Base-by-base conservation (phyloP, 2,113 vertebrate genomes). In the Trematomus loennbergii region DNA sequence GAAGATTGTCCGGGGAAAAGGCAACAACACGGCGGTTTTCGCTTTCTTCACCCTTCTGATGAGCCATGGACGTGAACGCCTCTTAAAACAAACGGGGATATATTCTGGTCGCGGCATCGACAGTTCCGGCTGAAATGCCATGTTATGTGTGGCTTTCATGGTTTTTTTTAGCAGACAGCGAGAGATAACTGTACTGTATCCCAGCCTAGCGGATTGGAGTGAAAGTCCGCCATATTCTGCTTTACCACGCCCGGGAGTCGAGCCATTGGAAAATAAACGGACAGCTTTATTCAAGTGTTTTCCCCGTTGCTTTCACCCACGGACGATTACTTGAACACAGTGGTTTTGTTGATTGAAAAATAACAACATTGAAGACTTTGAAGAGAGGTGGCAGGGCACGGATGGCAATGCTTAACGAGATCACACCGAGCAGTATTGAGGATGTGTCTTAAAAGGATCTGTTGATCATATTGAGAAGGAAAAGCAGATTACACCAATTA, bases 191-290 rank as follows among this genome's bases (percentile, higher is more conserved):
- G 91, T 81, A 83, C 84, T 73, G 73, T 87, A 84, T 89, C 83
- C 87, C 84, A 85, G 86, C 73, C 86, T 85, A 87, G 90, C 87
- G 90, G 89, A 91, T 88, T 85, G 91, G 90, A 94, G 93, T 90
- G 92, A 94, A 93, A 93, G 91, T 95, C 94, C 93, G 94, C 94
- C 94, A 95, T 95, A 94, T 95, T 94, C 93, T 81, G 91, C 87
- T 62, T 92, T 77, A 95, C 94, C 94, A 95, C 94, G 94, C 94
- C 94, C 94, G 93, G 89, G 91, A 94, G 87, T 79, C 49, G 85
- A 93, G 88, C 88, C 82, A 50, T 15, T 84, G 89, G 90, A 84
- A 91, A 89, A 88, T 57, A 92, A 84, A 81, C 88, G 84, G 72
- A 72, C 75, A 58, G 79, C 63, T 80, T 60, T 64, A 59, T 83